These are phyloP conservation scores for Pithys albifrons DNA, from an alignment of 2,113 vertebrate genomes.

Conservation along the genomic window DNA sequence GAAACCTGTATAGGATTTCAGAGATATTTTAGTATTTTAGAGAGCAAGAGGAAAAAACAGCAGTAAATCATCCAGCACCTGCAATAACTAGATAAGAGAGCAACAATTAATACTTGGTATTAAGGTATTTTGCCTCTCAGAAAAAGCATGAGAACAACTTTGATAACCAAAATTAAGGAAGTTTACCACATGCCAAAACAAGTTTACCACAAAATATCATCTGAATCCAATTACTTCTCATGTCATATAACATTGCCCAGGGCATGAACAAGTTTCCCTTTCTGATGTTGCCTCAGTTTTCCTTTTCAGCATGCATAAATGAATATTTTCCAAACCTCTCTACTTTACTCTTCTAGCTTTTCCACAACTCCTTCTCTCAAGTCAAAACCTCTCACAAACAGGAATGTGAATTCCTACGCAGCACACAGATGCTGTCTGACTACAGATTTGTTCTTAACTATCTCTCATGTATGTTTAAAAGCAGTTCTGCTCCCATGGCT, in stretches of 20 bases:
- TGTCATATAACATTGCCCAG: neutral
- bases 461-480: neutral
- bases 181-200: conserved; percentile 15
- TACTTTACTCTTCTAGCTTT: neutral
- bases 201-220: conserved; percentile 28
- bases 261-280: neutral
- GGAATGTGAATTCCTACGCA: neutral
- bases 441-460: neutral
- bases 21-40: neutral
- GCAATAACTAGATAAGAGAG: conserved; percentile 42
- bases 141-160: conserved; percentile 5
- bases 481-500: neutral
- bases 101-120: conserved; percentile 42
- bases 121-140: conserved; percentile 42
- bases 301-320: neutral
- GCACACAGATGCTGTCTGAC: neutral
- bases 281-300: neutral
- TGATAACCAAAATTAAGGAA: conserved; percentile 44
- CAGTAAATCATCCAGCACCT: conserved; percentile 30
- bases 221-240: conserved; percentile 39
- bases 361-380: neutral
- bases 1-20: neutral
- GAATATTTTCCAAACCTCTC: neutral
- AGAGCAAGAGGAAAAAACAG: neutral
- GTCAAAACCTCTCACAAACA: neutral